Evolutionary conservation across 2,888 invertebrate species (phyloP), one percentile per base, ranked within the genome.

Genomic region (Acrobasis repandana): DNA sequence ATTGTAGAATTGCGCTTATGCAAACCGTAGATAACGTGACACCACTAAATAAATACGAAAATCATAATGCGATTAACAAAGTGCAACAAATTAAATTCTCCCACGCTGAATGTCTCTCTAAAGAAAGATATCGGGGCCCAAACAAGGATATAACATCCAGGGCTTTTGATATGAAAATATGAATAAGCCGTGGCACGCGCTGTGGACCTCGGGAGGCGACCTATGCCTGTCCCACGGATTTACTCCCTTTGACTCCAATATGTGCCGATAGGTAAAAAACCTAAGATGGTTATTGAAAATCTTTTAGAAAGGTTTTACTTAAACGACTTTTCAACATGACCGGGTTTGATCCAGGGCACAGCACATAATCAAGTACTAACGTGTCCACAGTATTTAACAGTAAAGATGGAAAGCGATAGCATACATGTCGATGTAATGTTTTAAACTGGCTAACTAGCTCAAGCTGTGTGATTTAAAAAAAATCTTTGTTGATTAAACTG

Each of bases 151-250:
- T 90, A 88, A 89, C 85, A 89, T 85, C 85, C 83, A 76, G 77
- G 76, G 77, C 83, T 85, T 90, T 90, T 91, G 85, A 91, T 90
- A 91, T 91, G 90, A 92, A 91, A 92, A 91, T 91, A 80, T 79
- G 76, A 72, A 77, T 90, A 90, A 92, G 90, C 91, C 88, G 64
- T 63, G 88, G 83, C 90, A 91, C 91, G 91, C 90, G 90, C 83
- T 71, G 76, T 65, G 69, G 76, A 69, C 84, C 72, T 75, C 83
- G 82, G 85, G 84, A 81, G 82, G 80, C 80, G 79, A 80, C 79
- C 82, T 82, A 78, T 81, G 85, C 87, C 86, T 86, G 82, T 79
- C 81, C 73, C 79, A 76, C 77, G 71, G 73, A 76, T 14, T 38
- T 38, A 38, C 2, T 38, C 54, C 38, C 43, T 20, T 14, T 54